Evolutionary conservation across 2,888 invertebrate genomes (phyloP).

Genomic region (Caenorhabditis zanzibari): DNA sequence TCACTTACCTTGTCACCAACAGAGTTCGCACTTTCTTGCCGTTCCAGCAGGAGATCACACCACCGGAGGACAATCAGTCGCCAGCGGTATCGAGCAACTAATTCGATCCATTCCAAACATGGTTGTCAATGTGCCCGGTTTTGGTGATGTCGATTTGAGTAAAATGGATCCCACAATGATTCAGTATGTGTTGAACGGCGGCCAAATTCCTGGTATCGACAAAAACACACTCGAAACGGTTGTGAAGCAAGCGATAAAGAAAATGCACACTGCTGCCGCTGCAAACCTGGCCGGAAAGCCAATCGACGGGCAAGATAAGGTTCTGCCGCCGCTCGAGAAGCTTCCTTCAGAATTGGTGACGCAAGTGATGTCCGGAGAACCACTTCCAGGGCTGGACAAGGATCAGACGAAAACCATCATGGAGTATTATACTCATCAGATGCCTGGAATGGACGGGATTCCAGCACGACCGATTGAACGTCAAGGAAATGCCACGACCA

Average conservation of each 20-base stretch:
- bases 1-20: conserved; percentile 73
- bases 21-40: conserved; percentile 82
- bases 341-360: conserved; percentile 75
- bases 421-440: conserved; percentile 76
- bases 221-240: conserved; percentile 78
- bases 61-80: conserved; percentile 76
- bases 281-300: conserved; percentile 70
- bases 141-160: conserved; percentile 80
- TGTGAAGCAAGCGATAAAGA: conserved; percentile 77
- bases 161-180: conserved; percentile 80
- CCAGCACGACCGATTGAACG: conserved; percentile 40
- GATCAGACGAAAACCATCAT: conserved; percentile 76
- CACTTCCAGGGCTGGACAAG: conserved; percentile 75
- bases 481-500: conserved; percentile 17
- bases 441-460: conserved; percentile 66
- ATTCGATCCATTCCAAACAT: conserved; percentile 81
- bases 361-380: conserved; percentile 72
- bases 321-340: conserved; percentile 74
- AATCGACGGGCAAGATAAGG: conserved; percentile 59
- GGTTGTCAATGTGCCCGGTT: conserved; percentile 81
- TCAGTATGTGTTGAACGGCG: conserved; percentile 81
- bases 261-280: conserved; percentile 78
- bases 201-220: conserved; percentile 81
- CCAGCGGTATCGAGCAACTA: conserved; percentile 75
- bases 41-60: conserved; percentile 80